These are phyloP conservation scores for Alviniconcha strummeri DNA, from an alignment of 2,888 invertebrate genomes.

Conservation along the genomic window DNA sequence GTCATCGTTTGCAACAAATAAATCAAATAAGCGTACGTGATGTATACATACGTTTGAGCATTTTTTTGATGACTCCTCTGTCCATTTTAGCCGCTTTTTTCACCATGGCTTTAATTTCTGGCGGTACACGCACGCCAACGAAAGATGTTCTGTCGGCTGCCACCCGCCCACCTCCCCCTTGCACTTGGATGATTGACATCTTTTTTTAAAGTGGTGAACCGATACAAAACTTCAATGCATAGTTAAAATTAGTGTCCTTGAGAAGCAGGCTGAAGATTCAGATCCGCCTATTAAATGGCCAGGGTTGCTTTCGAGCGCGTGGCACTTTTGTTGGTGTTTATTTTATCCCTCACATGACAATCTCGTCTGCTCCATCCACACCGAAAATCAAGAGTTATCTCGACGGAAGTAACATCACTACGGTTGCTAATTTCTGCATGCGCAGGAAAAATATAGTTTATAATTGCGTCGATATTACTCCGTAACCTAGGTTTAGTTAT, in stretches of 20 bases:
- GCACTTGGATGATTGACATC: constrained; percentile 67
- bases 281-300: too few species aligned
- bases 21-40: too few species aligned
- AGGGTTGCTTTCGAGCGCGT: too few species aligned
- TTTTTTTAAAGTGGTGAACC: not conserved
- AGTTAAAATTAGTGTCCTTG: too few species aligned
- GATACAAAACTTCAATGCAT: too few species aligned
- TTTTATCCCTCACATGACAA: constrained; percentile 18
- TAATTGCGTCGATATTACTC: too few species aligned
- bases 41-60: constrained; percentile 54
- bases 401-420: not conserved
- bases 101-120: constrained; percentile 61
- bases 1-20: too few species aligned
- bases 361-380: constrained; percentile 5
- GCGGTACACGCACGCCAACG: constrained; percentile 62
- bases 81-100: constrained; percentile 63
- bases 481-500: too few species aligned
- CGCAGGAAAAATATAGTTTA: too few species aligned
- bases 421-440: too few species aligned
- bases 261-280: too few species aligned
- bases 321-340: too few species aligned
- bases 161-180: constrained; percentile 57
- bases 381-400: not conserved
- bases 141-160: constrained; percentile 64
- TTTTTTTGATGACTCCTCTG: constrained; percentile 59